Base-by-base conservation (phyloP, 2,888 invertebrate species). In the Ametastegia equiseti region DNA sequence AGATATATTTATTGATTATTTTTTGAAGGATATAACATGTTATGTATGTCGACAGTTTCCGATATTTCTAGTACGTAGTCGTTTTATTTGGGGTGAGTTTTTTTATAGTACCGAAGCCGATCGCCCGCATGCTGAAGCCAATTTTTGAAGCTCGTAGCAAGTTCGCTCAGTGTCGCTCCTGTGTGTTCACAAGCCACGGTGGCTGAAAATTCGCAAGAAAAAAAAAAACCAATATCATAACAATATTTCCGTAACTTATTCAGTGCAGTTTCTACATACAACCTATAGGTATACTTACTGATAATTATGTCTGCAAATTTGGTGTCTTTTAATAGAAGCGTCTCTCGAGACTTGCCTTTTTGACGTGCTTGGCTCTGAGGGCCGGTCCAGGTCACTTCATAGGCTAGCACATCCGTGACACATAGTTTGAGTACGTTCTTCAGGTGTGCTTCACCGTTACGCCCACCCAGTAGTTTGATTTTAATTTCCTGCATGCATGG, bases 261-360 rank as follows among this genome's bases (percentile, higher is more conserved):
- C 11, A 11, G 45, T 45, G 6, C 45, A 45, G 45, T 45, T 45
- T 45, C 45, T n/a, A n/a, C n/a, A n/a, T n/a, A n/a, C n/a, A n/a
- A n/a, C n/a, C n/a, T n/a, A n/a, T n/a, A n/a, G n/a, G n/a, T n/a
- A 45, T 45, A 54, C 54, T 2, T 54, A 54, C 54, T 54, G n/a
- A 54, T n/a, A 54, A 54, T 54, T 6, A 54, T 54, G 19, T 54
- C 54, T 54, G 54, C 54, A n/a, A 54, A 54, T 54, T 54, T 54
- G 19, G 54, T 54, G 15, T 54, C 54, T 9, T 15, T 7, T 23
- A 54, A 54, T 5, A 9, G 13, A 6, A 54, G 54, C 19, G 54
- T 54, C 23, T 54, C 54, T 23, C 6, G n/a, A 13, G 54, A 54
- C 54, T n/a, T 54, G 54, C 54, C 54, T 9, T 54, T 54, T 19